Base-by-base conservation (phyloP, 1,140 invertebrate genomes). In the Cotesia chilonis region DNA sequence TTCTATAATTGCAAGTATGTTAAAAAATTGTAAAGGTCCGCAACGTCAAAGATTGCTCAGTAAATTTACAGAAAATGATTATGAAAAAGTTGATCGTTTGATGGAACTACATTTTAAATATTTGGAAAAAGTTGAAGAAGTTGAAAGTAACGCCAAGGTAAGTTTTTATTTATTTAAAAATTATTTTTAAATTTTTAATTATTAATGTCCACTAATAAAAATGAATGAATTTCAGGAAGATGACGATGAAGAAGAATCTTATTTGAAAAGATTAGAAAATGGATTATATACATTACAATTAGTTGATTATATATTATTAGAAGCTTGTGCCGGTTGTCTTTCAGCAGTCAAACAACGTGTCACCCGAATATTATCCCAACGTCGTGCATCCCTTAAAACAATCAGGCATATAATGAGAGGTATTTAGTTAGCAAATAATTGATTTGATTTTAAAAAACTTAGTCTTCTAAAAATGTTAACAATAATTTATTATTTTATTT, bases 61-160 rank as follows among this genome's bases (percentile, higher is more conserved):
- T 76, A 99, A 99, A 89, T 99, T 99, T 84, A 95, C 93, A 0
- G 98, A 99, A 88, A 98, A 98, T 84, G 97, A 99, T 87, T 94
- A 96, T 79, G 98, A 99, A 87, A 99, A 99, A 89, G 95, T 99
- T 0, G 98, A 99, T 82, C 86, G 98, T 77, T 87, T 99, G 12
- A 88, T 99, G 82, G 98, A 99, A 85, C 88, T 99, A 57, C 97
- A 99, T 88, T 97, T 99, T 78, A 98, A 99, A 84, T 99, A 99
- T 87, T 90, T 97, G 77, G 95, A 97, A 79, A 97, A 96, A 88
- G 95, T 98, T 1, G 93, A 97, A 78, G 88, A 90, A 64, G 91
- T 94, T n/a, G 96, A 98, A 87, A 91, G 91, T 59, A 88, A 91
- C 73, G 76, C 77, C 17, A 88, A 81, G 80, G 87, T 81, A 74